Percentiles rank a stretch among this genome's conserved stretches.
Conservation (phyloP, 2,888 invertebrate genomes). For the Scrobipalpa costella region DNA sequence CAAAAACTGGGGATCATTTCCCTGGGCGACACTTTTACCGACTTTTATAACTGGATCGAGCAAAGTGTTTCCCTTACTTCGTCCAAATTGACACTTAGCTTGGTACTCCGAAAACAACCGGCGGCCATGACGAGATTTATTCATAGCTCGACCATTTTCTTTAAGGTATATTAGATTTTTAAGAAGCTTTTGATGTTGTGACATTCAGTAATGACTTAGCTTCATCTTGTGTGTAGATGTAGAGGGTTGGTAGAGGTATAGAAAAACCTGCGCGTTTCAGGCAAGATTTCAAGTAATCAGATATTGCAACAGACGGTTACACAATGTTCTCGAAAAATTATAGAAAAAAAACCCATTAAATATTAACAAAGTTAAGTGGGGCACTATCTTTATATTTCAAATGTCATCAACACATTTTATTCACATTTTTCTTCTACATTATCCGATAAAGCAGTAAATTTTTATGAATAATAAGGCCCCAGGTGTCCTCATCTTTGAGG, state of each 20-base stretch:
- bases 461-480: constrained; percentile 33
- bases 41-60: constrained; percentile 46
- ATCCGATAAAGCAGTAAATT: constrained; percentile 36
- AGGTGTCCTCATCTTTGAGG: constrained; percentile 36
- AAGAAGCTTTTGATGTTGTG: neutral
- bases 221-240: neutral
- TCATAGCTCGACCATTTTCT: constrained; percentile 3
- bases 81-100: constrained; percentile 38
- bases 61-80: constrained; percentile 41
- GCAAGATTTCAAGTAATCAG: neutral
- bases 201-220: neutral
- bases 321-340: too few species aligned
- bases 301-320: neutral
- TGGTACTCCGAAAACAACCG: neutral
- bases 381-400: neutral
- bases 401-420: too few species aligned
- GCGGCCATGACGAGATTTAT: neutral
- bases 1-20: constrained; percentile 52
- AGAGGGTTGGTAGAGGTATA: too few species aligned
- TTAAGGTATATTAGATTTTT: constrained; percentile 8
- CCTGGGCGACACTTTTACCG: constrained; percentile 50
- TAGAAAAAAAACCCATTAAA: too few species aligned
- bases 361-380: too few species aligned
- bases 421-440: neutral
- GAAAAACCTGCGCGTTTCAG: too few species aligned